Evolutionary conservation across 2,113 vertebrate genomes (phyloP), one percentile per base, ranked within the genome.

Genomic region (Ardeotis arabs): DNA sequence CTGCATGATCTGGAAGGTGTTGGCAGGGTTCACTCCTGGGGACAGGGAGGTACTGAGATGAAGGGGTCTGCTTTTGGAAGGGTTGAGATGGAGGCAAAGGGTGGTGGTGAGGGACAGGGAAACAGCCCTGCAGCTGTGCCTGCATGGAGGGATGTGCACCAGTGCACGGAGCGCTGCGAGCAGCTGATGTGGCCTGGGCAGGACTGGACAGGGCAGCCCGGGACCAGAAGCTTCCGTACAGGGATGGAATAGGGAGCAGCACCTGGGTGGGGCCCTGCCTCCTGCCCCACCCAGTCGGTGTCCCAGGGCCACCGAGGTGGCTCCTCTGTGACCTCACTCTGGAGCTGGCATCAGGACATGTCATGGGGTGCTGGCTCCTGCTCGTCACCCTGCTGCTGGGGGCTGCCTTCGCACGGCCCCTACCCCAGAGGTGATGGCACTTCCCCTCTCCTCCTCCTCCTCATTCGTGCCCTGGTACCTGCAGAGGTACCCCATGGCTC

Each of bases 361-460:
- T 50, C 87, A 97, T 97, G 96, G 10, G 0, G 75, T 29, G 19
- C 82, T 41, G 84, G 70, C 41, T 96, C 33, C 89, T 97, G 83
- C 67, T 97, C 52, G 84, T 97, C 0, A 0, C 49, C 28, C 56
- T 95, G 45, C 77, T 97, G 70, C 69, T 82, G 52, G 60, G 69
- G 45, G 17, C 59, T 75, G 89, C 25, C 17, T 16, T 93, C 24
- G 29, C 85, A 0, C 6, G 4, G 52, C 95, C 92, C n/a, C 25
- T 64, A 17, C 29, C 0, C 16, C 67, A 91, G 60, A 97, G 97
- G 97, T 97, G 64, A 95, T 18, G 22, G 21, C 5, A 1, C 11
- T 63, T 77, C 27, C 77, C 17, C 52, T 5, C 10, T 59, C 7
- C 29, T 53, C 19, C 41, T 53, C 22, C 10, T 41, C 33, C 25